These are phyloP conservation scores for Physeter macrocephalus DNA, from an alignment of 2,113 vertebrate species.

Conservation along the genomic window DNA sequence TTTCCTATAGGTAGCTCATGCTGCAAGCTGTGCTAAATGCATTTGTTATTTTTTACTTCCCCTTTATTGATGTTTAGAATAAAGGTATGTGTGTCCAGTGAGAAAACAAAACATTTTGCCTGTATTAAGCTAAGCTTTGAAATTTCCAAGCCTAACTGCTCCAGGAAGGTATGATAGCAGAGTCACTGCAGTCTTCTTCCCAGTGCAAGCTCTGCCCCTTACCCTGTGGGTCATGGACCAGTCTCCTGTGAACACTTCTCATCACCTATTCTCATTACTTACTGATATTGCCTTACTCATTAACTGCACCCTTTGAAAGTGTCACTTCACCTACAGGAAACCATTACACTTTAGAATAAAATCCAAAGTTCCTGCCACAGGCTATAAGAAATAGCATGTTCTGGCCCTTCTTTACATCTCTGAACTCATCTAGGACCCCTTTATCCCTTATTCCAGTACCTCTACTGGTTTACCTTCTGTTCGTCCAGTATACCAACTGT, in stretches of 20 bases:
- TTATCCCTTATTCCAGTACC: rapidly evolving
- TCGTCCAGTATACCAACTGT: background rate
- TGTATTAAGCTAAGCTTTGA: slow-evolving; percentile 60
- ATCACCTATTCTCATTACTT: background rate
- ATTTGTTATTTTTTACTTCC: background rate
- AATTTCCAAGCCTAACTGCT: background rate
- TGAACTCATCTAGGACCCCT: background rate
- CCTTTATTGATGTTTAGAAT: slow-evolving; percentile 34
- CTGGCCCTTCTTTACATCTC: background rate
- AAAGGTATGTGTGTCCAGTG: slow-evolving; percentile 31
- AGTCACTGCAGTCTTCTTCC: background rate
- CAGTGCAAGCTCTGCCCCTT: background rate
- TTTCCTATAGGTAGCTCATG: background rate
- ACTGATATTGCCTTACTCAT: background rate
- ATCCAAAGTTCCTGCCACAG: background rate
- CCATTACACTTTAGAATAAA: background rate
- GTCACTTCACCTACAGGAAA: background rate
- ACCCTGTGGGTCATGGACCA: background rate
- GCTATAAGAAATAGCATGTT: background rate
- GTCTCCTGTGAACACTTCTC: background rate
- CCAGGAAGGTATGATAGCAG: background rate
- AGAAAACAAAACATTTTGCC: slow-evolving; percentile 25
- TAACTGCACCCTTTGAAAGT: background rate
- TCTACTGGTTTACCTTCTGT: background rate
- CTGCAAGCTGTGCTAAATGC: slow-evolving; percentile 50